Conservation (phyloP, 2,797 vertebrate species). For the Tokudaia tokunoshimensis region DNA sequence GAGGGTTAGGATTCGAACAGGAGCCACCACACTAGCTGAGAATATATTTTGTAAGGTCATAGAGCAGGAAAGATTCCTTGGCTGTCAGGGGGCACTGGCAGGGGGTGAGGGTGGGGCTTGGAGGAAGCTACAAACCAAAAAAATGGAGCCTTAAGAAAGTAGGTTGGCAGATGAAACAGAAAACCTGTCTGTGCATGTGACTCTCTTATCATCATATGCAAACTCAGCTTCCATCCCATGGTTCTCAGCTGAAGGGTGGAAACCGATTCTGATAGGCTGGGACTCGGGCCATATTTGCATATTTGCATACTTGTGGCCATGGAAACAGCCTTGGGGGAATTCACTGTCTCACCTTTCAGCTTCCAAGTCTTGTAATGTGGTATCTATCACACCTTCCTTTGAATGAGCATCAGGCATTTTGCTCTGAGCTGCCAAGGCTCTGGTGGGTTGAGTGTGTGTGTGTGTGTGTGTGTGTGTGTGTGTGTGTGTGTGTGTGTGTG, state of each 20-base stretch:
- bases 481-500: no score
- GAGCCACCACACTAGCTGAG: neutral
- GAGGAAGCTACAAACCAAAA: neutral
- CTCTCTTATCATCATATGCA: neutral
- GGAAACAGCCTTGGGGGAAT: neutral
- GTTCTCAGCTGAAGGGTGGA: neutral
- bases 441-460: neutral
- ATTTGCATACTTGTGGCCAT: neutral
- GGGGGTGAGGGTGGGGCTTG: neutral
- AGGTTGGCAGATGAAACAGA: neutral
- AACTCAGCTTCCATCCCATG: neutral
- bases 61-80: neutral
- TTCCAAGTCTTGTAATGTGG: neutral
- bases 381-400: no score
- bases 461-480: no score
- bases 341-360: neutral
- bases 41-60: neutral
- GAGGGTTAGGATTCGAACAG: neutral
- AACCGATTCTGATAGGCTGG: neutral
- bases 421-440: neutral
- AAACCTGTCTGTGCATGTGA: accelerated
- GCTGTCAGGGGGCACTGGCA: neutral
- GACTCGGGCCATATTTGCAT: neutral
- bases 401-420: neutral
- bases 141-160: neutral